A percentile compares a stretch with the other conserved stretches of the same genome.
Conservation (phyloP, 2,797 vertebrate species). For the Acipenser ruthenus region DNA sequence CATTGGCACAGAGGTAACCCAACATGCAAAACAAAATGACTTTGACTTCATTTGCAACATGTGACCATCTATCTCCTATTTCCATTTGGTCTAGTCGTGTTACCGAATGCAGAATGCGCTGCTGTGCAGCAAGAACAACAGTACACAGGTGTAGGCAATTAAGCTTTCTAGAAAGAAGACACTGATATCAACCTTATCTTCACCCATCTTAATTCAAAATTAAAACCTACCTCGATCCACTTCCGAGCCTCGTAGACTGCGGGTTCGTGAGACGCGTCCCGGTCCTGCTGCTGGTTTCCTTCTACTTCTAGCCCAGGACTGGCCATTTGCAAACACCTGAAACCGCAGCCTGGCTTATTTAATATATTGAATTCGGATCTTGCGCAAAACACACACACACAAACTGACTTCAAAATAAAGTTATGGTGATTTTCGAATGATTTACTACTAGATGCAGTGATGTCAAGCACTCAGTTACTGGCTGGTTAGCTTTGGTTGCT, state of each 20-base stretch:
- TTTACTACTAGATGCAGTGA: too few relatives aligned
- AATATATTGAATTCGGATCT: too few relatives aligned
- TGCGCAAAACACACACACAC: not conserved
- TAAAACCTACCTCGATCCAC: slow-evolving; percentile 87
- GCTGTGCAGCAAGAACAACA: too few relatives aligned
- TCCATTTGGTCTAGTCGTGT: not conserved
- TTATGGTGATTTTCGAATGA: not conserved
- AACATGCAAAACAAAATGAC: slow-evolving; percentile 26
- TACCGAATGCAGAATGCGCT: not conserved
- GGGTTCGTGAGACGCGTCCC: slow-evolving; percentile 52
- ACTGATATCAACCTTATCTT: too few relatives aligned
- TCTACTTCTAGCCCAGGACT: slow-evolving; percentile 55
- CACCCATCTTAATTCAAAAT: not conserved
- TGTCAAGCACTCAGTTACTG: too few relatives aligned
- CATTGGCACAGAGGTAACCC: slow-evolving; percentile 38
- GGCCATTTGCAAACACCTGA: slow-evolving; percentile 66
- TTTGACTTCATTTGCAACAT: slow-evolving; percentile 41
- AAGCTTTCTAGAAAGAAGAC: too few relatives aligned
- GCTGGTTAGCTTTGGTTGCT: slow-evolving; percentile 13
- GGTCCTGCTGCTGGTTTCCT: slow-evolving; percentile 48
- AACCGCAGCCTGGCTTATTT: slow-evolving; percentile 11
- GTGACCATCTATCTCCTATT: slow-evolving; percentile 54
- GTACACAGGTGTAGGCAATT: too few relatives aligned
- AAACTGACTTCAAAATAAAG: not conserved
- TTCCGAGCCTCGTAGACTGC: slow-evolving; percentile 85